A percentile compares a stretch with the other conserved stretches of the same genome.
Evolutionary conservation across 2,113 vertebrate genomes (phyloP).

Genomic region (Physeter macrocephalus): DNA sequence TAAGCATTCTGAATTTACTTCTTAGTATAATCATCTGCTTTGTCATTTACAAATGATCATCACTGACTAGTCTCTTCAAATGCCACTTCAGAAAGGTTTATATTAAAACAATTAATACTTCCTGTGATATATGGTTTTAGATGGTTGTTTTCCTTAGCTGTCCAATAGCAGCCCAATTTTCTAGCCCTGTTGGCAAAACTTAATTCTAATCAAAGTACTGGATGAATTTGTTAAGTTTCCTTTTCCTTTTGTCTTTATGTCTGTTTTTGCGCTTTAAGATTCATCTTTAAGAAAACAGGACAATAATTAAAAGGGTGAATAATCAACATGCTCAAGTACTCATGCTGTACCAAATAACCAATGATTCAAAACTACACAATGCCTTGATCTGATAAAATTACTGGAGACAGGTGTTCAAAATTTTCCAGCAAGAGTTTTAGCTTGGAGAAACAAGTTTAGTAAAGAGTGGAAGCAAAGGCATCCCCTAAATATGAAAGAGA

Average conservation of each 20-base stretch:
- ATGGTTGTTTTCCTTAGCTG: slow-evolving; percentile 38
- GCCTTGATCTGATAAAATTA: background rate
- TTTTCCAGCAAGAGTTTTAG: slow-evolving; percentile 64
- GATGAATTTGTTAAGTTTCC: slow-evolving; percentile 24
- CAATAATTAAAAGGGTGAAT: slow-evolving; percentile 26
- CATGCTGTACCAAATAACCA: slow-evolving; percentile 38
- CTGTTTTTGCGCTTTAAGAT: slow-evolving; percentile 54
- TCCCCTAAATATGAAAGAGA: slow-evolving; percentile 23
- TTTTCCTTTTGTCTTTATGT: slow-evolving; percentile 52
- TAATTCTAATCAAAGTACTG: slow-evolving; percentile 51
- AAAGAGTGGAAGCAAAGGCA: slow-evolving; percentile 58
- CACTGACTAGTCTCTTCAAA: background rate
- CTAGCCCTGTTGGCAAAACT: slow-evolving; percentile 51
- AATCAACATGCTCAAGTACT: slow-evolving; percentile 5
- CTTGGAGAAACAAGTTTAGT: slow-evolving; percentile 69
- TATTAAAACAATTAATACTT: slow-evolving; percentile 42
- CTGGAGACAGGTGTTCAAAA: slow-evolving; percentile 40
- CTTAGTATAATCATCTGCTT: background rate
- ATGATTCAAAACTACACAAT: background rate
- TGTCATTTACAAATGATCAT: background rate
- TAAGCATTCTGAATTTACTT: background rate
- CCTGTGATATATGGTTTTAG: background rate
- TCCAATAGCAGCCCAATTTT: slow-evolving; percentile 40
- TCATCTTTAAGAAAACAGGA: slow-evolving; percentile 66
- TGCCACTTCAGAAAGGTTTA: slow-evolving; percentile 6